Percentiles rank a stretch among this genome's conserved stretches.
These are phyloP conservation scores for Gibbula magus DNA, from an alignment of 2,888 invertebrate species.

Conservation along the genomic window DNA sequence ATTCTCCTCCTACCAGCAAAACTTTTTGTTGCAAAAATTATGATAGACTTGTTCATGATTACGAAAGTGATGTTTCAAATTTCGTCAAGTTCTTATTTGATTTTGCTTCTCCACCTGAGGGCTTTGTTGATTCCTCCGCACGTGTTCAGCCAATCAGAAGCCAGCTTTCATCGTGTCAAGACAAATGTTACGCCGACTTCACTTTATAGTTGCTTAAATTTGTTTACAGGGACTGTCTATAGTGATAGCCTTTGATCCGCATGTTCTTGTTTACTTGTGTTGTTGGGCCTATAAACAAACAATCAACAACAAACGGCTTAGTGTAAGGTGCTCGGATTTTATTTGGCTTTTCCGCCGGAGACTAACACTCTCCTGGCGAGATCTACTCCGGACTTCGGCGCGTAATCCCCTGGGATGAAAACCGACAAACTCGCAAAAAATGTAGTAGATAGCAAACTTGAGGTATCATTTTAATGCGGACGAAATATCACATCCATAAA, in stretches of 20 bases:
- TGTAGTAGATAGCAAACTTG: neutral
- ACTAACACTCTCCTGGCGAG: neutral
- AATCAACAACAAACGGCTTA: constrained; percentile 20
- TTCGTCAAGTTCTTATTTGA: too few species aligned
- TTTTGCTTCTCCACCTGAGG: too few species aligned
- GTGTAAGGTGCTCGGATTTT: constrained; percentile 32
- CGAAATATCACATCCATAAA: neutral
- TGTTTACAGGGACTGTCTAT: constrained; percentile 20
- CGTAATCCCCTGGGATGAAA: neutral
- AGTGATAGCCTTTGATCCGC: constrained; percentile 13
- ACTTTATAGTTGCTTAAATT: constrained; percentile 31
- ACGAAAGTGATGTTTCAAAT: too few species aligned
- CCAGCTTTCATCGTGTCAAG: constrained; percentile 22
- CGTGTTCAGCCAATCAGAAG: constrained; percentile 16
- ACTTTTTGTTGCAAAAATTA: too few species aligned
- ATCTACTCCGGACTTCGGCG: neutral
- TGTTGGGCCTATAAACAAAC: constrained; percentile 30
- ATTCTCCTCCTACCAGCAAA: too few species aligned
- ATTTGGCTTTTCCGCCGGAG: constrained; percentile 14
- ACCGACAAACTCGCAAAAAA: neutral
- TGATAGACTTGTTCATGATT: too few species aligned
- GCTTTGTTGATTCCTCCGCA: neutral
- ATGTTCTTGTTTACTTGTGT: constrained; percentile 22
- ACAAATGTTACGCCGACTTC: constrained; percentile 20
- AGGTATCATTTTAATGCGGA: neutral